Conservation (phyloP, 2,888 invertebrate genomes). For the Epiblema foenella region DNA sequence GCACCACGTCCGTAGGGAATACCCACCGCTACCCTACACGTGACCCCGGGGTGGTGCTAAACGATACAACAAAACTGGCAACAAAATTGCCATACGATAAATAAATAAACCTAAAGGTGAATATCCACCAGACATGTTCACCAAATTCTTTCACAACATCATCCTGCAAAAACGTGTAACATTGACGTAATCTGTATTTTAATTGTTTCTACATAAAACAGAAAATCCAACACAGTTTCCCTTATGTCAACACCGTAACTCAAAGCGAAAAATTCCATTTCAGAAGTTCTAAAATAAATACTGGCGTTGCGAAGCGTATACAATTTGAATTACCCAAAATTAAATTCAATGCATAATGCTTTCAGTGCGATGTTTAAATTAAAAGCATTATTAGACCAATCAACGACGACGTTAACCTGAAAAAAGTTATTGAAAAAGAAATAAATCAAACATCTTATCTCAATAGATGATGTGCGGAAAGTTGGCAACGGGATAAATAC, state of each 20-base stretch:
- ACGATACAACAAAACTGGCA: no score
- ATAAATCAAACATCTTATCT: no score
- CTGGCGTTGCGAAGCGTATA: slow-evolving; percentile 44
- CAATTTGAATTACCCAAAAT: slow-evolving; percentile 49
- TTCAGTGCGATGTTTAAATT: slow-evolving; percentile 49
- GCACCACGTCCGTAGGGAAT: no score
- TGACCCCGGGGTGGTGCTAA: no score
- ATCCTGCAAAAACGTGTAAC: no score
- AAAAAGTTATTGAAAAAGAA: neutral
- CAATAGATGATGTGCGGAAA: no score
- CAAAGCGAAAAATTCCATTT: slow-evolving; percentile 40
- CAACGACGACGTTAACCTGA: slow-evolving; percentile 16
- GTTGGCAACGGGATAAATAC: no score
- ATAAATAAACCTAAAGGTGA: no score
- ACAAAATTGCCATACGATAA: no score
- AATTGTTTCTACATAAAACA: neutral
- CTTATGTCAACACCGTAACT: slow-evolving; percentile 27
- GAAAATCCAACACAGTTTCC: slow-evolving; percentile 19
- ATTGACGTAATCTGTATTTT: neutral
- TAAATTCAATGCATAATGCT: slow-evolving; percentile 54
- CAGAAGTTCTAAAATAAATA: slow-evolving; percentile 45
- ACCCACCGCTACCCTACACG: no score
- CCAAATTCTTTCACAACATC: no score
- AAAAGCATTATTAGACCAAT: slow-evolving; percentile 58
- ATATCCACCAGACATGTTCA: no score